A percentile compares a stretch with the other conserved stretches of the same genome.
These are phyloP conservation scores for Molorchus minor DNA, from an alignment of 2,888 invertebrate genomes.

Conservation along the genomic window DNA sequence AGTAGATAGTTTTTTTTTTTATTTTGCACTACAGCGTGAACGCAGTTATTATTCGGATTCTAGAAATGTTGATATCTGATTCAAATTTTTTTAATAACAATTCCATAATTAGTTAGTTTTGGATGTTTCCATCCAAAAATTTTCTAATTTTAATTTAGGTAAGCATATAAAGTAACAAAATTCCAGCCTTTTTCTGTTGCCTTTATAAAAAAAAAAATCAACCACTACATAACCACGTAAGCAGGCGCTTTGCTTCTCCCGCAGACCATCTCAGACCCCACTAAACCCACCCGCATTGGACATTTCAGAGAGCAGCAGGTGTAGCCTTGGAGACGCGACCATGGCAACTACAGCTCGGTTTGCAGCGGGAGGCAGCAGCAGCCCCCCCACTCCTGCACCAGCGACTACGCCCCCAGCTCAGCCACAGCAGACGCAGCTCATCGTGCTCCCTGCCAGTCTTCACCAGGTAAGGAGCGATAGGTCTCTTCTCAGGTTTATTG, in stretches of 20 bases:
- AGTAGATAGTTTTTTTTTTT: no score
- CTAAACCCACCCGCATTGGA: conserved; percentile 43
- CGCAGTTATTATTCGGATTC: no score
- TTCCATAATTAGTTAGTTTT: no score
- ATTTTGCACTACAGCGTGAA: no score
- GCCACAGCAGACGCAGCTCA: conserved; percentile 62
- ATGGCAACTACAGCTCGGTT: conserved; percentile 68
- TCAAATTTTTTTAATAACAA: no score
- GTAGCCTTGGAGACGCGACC: conserved; percentile 62
- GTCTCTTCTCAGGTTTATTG: conserved; percentile 25
- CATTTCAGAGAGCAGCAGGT: conserved; percentile 59
- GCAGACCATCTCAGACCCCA: conserved; percentile 30
- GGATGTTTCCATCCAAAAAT: no score
- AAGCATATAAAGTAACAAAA: no score
- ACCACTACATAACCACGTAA: neutral
- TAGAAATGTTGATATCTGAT: no score
- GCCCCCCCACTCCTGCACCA: conserved; percentile 60
- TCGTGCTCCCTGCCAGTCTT: conserved; percentile 63
- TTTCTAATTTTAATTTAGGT: no score
- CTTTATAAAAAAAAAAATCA: conserved; percentile 1
- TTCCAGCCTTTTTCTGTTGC: no score
- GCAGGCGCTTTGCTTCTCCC: no score
- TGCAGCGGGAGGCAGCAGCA: conserved; percentile 67
- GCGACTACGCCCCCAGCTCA: conserved; percentile 61
- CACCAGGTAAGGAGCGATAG: conserved; percentile 64